These are phyloP conservation scores for Anthopleura xanthogrammica DNA, from an alignment of 92 coral and sea anemone genomes.

Conservation along the genomic window DNA sequence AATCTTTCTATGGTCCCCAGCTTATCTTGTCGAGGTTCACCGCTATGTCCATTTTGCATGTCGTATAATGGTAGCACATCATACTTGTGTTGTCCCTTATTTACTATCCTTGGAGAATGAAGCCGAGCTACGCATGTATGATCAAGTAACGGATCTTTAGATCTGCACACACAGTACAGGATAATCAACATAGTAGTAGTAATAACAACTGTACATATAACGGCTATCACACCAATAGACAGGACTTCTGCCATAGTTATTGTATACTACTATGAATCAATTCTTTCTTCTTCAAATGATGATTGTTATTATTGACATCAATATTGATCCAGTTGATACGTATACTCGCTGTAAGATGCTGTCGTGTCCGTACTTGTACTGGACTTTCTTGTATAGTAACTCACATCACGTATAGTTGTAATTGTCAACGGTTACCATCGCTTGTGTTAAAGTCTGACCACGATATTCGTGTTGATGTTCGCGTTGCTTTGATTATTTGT, in stretches of 20 bases:
- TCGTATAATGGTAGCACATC: not conserved
- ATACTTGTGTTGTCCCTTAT: not conserved
- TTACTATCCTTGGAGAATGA: slow-evolving; percentile 9
- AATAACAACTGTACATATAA: not conserved
- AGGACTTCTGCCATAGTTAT: not conserved
- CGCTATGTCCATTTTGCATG: not conserved
- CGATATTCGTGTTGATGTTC: not conserved
- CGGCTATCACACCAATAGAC: not conserved
- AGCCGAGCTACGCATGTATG: slow-evolving; percentile 36
- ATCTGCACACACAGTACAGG: slow-evolving; percentile 27
- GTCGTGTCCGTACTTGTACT: too few relatives aligned
- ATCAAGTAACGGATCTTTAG: slow-evolving; percentile 20
- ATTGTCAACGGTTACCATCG: not conserved
- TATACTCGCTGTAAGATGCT: too few relatives aligned
- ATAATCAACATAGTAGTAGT: not conserved
- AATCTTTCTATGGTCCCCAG: not conserved
- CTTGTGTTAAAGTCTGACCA: not conserved
- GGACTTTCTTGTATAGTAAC: too few relatives aligned
- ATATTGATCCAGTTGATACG: too few relatives aligned
- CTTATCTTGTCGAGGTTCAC: not conserved
- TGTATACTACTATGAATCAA: too few relatives aligned
- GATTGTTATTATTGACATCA: too few relatives aligned
- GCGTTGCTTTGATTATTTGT: not conserved
- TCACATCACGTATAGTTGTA: too few relatives aligned
- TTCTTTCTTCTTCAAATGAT: too few relatives aligned